Evolutionary conservation across 2,888 invertebrate genomes (phyloP).

Genomic region (Dysmachus trigonus): DNA sequence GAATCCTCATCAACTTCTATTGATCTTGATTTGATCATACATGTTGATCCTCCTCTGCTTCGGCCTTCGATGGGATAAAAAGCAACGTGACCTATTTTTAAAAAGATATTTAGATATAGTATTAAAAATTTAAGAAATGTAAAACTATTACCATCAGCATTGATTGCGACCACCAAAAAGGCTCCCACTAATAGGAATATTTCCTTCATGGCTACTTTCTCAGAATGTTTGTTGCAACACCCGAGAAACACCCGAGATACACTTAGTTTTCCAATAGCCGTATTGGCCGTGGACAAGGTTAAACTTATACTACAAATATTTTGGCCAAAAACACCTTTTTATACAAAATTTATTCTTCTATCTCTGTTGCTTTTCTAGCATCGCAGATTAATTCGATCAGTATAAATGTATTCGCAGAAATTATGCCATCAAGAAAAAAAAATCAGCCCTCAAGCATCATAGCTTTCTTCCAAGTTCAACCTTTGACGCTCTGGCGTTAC

Average conservation of each 20-base stretch:
- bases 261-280: not conserved
- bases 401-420: constrained; percentile 6
- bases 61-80: not conserved
- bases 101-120: not conserved
- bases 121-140: not conserved
- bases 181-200: not conserved
- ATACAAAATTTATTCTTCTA: not conserved
- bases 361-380: not conserved
- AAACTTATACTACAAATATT: not conserved
- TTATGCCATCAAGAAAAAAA: constrained; percentile 1
- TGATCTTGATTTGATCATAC: constrained; percentile 4
- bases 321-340: constrained; percentile 14
- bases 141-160: not conserved
- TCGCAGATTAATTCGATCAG: not conserved
- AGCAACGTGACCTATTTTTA: not conserved
- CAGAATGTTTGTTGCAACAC: not conserved
- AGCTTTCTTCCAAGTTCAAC: not conserved
- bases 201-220: not conserved
- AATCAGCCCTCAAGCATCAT: not conserved
- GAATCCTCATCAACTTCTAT: constrained; percentile 11
- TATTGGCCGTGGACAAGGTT: not conserved
- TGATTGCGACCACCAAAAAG: not conserved
- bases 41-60: not conserved
- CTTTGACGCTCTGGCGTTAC: not conserved
- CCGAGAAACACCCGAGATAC: not conserved